Conservation (phyloP, 2,888 invertebrate species). For the Synanthedon vespiformis region DNA sequence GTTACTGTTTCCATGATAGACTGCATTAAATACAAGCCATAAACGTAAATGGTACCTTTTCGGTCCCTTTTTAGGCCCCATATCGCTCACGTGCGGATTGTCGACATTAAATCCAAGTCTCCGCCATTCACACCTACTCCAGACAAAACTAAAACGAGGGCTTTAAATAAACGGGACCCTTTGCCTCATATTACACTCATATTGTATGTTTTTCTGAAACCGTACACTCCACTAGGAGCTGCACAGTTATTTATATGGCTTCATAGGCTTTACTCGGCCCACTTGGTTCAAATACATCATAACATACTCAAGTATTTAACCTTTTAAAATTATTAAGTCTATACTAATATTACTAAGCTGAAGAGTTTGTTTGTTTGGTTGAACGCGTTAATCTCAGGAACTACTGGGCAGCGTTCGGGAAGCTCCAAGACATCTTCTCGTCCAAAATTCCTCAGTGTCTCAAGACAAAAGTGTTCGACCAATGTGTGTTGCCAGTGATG, state of each 20-base stretch:
- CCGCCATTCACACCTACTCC: conserved; percentile 6
- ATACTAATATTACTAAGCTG: too few relatives aligned
- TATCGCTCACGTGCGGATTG: conserved; percentile 4
- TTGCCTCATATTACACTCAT: conserved; percentile 5
- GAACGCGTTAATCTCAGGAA: too few relatives aligned
- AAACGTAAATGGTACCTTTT: conserved; percentile 2
- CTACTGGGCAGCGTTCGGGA: too few relatives aligned
- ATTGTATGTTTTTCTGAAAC: not conserved
- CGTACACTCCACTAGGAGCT: not conserved
- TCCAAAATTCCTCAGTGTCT: too few relatives aligned
- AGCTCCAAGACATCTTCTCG: too few relatives aligned
- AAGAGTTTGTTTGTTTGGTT: too few relatives aligned
- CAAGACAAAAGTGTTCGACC: too few relatives aligned
- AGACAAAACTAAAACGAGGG: conserved; percentile 15
- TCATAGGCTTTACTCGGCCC: not conserved
- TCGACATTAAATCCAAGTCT: conserved; percentile 4
- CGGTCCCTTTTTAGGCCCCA: conserved; percentile 2
- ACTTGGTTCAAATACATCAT: too few relatives aligned
- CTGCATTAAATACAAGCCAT: not conserved
- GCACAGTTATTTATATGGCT: not conserved
- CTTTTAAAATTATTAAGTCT: too few relatives aligned
- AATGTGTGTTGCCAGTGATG: too few relatives aligned
- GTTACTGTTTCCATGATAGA: not conserved
- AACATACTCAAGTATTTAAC: too few relatives aligned
- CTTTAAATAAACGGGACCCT: conserved; percentile 15